phyloP scores from a whole-genome alignment of 2,113 vertebrate genomes.

The Pycnonotus jocosus region DNA sequence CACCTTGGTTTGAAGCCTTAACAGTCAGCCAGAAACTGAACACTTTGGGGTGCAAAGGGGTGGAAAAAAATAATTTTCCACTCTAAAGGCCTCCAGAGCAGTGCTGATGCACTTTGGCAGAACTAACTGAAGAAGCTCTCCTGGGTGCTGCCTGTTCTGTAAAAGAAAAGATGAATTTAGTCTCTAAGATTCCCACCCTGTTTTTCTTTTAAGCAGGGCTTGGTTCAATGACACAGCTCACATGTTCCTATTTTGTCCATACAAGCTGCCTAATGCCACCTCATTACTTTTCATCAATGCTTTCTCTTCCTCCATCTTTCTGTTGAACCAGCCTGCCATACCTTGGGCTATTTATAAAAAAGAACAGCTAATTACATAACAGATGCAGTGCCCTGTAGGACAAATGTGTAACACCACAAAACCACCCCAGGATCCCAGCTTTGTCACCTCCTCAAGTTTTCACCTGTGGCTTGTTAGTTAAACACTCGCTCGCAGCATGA shows the following conservation, averaged over 20 bases:
- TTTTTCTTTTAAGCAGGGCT: not conserved
- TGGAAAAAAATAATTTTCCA: not conserved
- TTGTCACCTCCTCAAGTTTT: not conserved
- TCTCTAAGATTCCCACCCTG: not conserved
- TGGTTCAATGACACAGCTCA: not conserved
- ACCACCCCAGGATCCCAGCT: not conserved
- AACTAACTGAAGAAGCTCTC: not conserved
- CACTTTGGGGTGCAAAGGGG: not conserved
- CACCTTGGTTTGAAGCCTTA: conserved; percentile 47
- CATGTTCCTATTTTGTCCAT: not conserved
- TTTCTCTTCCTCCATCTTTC: not conserved
- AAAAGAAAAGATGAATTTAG: not conserved
- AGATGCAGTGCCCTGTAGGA: not conserved
- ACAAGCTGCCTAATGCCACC: not conserved
- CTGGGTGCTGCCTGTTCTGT: not conserved
- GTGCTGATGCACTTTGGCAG: not conserved
- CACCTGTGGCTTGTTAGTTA: conserved; percentile 26
- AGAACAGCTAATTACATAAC: conserved; percentile 19
- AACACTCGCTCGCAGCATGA: not conserved
- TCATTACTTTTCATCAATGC: not conserved
- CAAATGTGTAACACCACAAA: not conserved
- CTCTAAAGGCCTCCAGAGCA: not conserved
- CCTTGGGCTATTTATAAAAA: not conserved
- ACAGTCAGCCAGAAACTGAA: conserved; percentile 11
- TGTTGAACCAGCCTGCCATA: not conserved